Conservation (phyloP, 2,888 invertebrate genomes). For the Cephus sareptanus region DNA sequence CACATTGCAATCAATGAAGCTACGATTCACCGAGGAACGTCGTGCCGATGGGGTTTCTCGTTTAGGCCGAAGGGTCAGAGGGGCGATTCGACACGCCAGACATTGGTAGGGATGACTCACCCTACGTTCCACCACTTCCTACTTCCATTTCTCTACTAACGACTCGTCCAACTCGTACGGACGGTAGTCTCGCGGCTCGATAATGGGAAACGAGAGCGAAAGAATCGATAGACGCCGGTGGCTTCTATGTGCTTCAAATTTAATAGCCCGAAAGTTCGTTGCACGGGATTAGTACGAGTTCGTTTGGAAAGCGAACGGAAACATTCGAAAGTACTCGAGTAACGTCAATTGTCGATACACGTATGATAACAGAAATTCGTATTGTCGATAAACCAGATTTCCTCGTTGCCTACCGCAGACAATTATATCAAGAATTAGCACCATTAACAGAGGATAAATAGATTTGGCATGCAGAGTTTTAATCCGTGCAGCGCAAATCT, state of each 20-base stretch:
- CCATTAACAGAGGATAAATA: no score
- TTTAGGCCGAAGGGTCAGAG: background rate
- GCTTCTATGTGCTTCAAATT: background rate
- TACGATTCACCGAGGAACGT: conserved; percentile 59
- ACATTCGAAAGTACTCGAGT: background rate
- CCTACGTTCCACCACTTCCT: conserved; percentile 3
- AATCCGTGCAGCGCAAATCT: background rate
- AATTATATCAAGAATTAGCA: no score
- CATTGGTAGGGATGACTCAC: conserved; percentile 5
- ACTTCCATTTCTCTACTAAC: background rate
- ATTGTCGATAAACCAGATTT: background rate
- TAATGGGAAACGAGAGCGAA: background rate
- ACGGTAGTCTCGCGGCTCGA: background rate
- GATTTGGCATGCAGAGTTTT: no score
- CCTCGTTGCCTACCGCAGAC: background rate
- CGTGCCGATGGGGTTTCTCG: conserved; percentile 32
- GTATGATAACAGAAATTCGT: background rate
- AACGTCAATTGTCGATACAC: background rate
- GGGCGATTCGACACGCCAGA: background rate
- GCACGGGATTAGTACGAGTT: background rate
- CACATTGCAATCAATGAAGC: conserved; percentile 62
- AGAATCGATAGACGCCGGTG: background rate
- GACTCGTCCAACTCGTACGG: background rate
- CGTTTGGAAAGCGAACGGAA: background rate
- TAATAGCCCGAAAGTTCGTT: background rate